Evolutionary conservation across 1,140 invertebrate genomes (phyloP), one percentile per base, ranked within the genome.

Genomic region (Lasaia peninsularis): DNA sequence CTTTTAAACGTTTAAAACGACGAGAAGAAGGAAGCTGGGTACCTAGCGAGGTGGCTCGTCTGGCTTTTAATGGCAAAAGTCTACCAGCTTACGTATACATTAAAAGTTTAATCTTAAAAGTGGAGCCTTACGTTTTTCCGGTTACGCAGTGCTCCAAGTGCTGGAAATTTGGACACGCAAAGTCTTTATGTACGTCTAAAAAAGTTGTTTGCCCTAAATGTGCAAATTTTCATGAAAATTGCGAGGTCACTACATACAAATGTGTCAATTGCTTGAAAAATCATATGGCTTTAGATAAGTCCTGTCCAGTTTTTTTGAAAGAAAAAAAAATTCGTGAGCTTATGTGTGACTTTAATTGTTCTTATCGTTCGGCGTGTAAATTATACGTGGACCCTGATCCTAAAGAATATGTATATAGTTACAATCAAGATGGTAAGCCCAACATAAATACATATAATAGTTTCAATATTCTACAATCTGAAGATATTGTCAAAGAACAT

Each of bases 171-270:
- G 62, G 60, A 12, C 67, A 70, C 28, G 16, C 32, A 9, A 34
- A 34, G 8, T 54, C 34, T 9, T 50, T 40, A 9, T 70, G 67
- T 31, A 49, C 49, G 53, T 53, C 56, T 4, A 62, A 64, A 12
- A 68, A 64, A 57, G 31, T 61, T 2, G 32, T 67, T 2, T 73
- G 71, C 28, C 67, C 71, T 1, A 73, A 73, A 31, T 73, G 71
- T 28, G 56, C 55, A n/a, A 52, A 24, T 14, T 24, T 56, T 16
- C 71, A 70, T 56, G 55, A 8, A 20, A 73, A 73, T 48, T 73
- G 71, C 35, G 63, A 63, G 20, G 60, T 33, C 5, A 58, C 18
- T 11, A 11, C 5, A 21, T 67, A 60, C 34, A 62, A 28, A 52
- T 72, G 66, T 40, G 52, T 62, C 9, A 72, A 72, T 21, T 72